Conservation (phyloP, 2,797 vertebrate species). For the Anguilla megastoma region DNA sequence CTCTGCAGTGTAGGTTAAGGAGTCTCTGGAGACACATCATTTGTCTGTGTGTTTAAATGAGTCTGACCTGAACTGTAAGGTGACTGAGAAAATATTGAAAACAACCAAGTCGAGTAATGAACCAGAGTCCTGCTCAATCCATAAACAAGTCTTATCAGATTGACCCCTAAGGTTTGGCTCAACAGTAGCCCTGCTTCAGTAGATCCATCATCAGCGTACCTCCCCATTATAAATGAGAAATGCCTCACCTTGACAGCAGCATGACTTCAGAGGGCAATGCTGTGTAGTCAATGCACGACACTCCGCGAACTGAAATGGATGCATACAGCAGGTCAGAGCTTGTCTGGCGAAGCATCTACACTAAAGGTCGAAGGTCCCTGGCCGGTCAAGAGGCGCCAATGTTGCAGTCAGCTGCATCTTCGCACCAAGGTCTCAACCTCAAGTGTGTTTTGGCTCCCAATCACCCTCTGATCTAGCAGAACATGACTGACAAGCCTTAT, state of each 20-base stretch:
- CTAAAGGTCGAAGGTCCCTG: slow-evolving; percentile 17
- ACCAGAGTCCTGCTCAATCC: not conserved
- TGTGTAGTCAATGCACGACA: not conserved
- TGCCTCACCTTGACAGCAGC: not conserved
- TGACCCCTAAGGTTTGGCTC: not conserved
- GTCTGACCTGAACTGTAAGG: slow-evolving; percentile 1
- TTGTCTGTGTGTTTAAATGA: not conserved
- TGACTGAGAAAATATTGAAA: slow-evolving; percentile 9
- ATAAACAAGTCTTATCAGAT: slow-evolving; percentile 14
- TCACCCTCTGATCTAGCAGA: slow-evolving; percentile 4
- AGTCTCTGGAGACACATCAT: slow-evolving; percentile 19
- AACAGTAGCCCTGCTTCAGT: not conserved
- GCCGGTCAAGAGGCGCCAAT: not conserved
- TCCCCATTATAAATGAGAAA: slow-evolving; percentile 6
- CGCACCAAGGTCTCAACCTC: not conserved
- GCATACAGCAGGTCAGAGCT: not conserved
- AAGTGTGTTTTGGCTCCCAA: not conserved
- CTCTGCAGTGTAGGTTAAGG: slow-evolving; percentile 27
- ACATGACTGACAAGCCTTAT: slow-evolving; percentile 9
- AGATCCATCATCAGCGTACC: slow-evolving; percentile 3
- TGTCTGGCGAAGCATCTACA: not conserved
- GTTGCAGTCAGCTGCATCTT: slow-evolving; percentile 1
- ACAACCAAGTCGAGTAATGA: not conserved
- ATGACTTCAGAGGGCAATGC: not conserved
- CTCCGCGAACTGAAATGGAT: not conserved